Evolutionary conservation across 30 jellyfish, hydroid and myxozoan species (phyloP).

Genomic region (Aurelia sp.): DNA sequence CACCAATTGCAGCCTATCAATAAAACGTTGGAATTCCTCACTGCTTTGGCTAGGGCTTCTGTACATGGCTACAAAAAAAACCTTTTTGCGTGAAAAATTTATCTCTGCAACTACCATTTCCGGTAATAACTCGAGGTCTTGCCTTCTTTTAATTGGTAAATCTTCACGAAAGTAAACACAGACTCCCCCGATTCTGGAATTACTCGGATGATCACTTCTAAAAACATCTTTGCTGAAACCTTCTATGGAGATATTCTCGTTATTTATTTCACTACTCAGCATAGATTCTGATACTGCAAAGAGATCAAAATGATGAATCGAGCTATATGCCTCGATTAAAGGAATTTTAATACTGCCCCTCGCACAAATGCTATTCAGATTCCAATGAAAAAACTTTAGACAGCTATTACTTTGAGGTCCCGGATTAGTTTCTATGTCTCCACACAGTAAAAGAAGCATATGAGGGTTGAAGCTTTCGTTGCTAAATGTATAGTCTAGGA

Average conservation of each 20-base stretch:
- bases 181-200: constrained; percentile 14
- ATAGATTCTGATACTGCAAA: constrained; percentile 18
- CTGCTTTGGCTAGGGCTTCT: constrained; percentile 50
- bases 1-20: constrained; percentile 16
- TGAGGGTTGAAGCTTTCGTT: constrained; percentile 28
- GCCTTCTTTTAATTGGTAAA: constrained; percentile 15
- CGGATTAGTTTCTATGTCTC: constrained; percentile 20
- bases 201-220: constrained; percentile 22
- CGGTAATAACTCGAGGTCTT: constrained; percentile 23
- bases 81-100: constrained; percentile 27
- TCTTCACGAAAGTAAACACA: constrained; percentile 2
- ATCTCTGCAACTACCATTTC: constrained; percentile 37
- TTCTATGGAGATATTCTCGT: not conserved
- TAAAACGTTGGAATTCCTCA: not conserved
- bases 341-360: constrained; percentile 20
- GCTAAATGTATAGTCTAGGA: constrained; percentile 9
- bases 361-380: constrained; percentile 17
- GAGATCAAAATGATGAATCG: constrained; percentile 15
- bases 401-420: not conserved
- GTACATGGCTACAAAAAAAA: constrained; percentile 21
- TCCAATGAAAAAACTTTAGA: not conserved
- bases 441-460: constrained; percentile 2
- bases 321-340: no score
- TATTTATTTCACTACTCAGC: not conserved
- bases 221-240: constrained; percentile 11